A percentile compares a stretch with the other conserved stretches of the same genome.
These are phyloP conservation scores for Porites cylindrica DNA, from an alignment of 92 coral and sea anemone genomes.

Conservation along the genomic window DNA sequence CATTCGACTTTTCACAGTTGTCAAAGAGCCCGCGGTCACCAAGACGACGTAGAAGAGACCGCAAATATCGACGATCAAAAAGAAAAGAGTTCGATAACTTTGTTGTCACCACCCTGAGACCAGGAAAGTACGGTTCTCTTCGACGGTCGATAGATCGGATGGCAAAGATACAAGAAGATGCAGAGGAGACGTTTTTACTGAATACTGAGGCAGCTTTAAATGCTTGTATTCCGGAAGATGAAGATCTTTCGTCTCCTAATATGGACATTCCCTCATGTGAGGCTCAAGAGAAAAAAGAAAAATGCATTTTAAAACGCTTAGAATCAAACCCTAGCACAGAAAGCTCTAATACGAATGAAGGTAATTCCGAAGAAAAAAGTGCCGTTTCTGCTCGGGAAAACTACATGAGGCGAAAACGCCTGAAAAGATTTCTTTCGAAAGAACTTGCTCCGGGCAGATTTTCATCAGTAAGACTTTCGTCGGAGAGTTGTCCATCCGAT, in stretches of 20 bases:
- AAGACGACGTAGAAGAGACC: slow-evolving; percentile 55
- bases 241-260: slow-evolving; percentile 5
- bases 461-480: slow-evolving; percentile 82
- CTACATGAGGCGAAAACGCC: slow-evolving; percentile 44
- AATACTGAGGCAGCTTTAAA: slow-evolving; percentile 35
- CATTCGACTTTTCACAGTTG: slow-evolving; percentile 83
- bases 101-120: slow-evolving; percentile 82
- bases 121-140: slow-evolving; percentile 90
- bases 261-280: neutral
- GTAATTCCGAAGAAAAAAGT: neutral
- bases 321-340: neutral
- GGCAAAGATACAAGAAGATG: slow-evolving; percentile 83
- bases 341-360: neutral
- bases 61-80: slow-evolving; percentile 52
- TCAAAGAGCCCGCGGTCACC: slow-evolving; percentile 56
- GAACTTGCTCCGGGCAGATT: slow-evolving; percentile 76
- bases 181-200: slow-evolving; percentile 70
- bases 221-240: slow-evolving; percentile 38
- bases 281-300: neutral
- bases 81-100: slow-evolving; percentile 89
- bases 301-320: neutral
- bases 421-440: slow-evolving; percentile 59
- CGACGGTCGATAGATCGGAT: slow-evolving; percentile 88
- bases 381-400: slow-evolving; percentile 28
- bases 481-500: slow-evolving; percentile 58